phyloP scores from a whole-genome alignment of 2,113 vertebrate species.

The Lota lota region DNA sequence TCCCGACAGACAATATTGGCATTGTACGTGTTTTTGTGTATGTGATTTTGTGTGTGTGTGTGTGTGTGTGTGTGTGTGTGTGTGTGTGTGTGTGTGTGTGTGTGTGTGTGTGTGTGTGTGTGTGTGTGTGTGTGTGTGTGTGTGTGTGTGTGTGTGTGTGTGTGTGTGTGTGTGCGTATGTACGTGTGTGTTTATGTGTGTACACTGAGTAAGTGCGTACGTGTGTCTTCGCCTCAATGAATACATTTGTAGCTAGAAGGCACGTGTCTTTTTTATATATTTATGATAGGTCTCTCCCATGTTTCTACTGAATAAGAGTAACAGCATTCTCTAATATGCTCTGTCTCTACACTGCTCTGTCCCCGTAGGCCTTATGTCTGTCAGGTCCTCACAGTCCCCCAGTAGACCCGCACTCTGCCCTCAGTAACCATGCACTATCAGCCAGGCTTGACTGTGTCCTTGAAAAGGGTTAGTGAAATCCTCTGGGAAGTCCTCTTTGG shows the following conservation, averaged over 20 bases:
- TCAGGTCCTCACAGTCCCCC: constrained; percentile 31
- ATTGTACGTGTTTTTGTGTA: too few species aligned
- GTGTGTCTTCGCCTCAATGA: too few species aligned
- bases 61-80: not conserved
- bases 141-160: too few species aligned
- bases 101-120: too few species aligned
- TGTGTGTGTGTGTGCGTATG: too few species aligned
- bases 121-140: too few species aligned
- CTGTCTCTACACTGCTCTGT: constrained; percentile 1
- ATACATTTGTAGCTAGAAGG: too few species aligned
- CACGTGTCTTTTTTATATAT: not conserved
- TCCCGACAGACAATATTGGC: too few species aligned
- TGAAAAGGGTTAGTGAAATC: constrained; percentile 24
- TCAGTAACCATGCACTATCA: constrained; percentile 44
- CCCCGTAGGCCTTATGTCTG: constrained; percentile 50
- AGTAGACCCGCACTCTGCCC: constrained; percentile 23
- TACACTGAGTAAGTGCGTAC: not conserved
- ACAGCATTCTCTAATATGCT: constrained; percentile 21
- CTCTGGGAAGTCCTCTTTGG: too few species aligned
- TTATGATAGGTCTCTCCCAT: not conserved
- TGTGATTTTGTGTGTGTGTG: too few species aligned
- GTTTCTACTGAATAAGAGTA: constrained; percentile 5
- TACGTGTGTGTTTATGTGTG: too few species aligned
- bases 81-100: too few species aligned
- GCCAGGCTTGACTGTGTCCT: constrained; percentile 33